Conservation (phyloP, 64 coral and sea anemone genomes). For the Hydrozoanthus tunicans region DNA sequence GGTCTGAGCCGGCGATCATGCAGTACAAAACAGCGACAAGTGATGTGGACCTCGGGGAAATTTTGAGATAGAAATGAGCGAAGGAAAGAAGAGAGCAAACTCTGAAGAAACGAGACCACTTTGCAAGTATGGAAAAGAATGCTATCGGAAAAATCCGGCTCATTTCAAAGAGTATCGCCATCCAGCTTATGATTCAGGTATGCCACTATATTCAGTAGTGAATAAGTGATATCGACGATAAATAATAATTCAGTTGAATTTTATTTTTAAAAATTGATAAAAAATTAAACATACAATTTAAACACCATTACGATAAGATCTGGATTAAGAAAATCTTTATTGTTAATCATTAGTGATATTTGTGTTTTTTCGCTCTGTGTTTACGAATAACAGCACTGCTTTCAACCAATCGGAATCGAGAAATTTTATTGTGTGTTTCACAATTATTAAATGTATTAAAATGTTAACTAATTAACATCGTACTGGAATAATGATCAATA, state of each 20-base stretch:
- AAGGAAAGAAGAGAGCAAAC: conserved; percentile 33
- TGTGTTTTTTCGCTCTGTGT: too few relatives aligned
- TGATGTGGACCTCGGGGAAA: not conserved
- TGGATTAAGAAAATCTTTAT: too few relatives aligned
- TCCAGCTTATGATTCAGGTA: conserved; percentile 61
- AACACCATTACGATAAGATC: too few relatives aligned
- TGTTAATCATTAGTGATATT: too few relatives aligned
- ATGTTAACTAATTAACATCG: too few relatives aligned
- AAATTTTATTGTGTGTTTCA: too few relatives aligned
- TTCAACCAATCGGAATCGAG: too few relatives aligned
- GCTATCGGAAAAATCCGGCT: conserved; percentile 91
- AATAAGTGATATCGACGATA: too few relatives aligned
- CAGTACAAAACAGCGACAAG: conserved; percentile 61
- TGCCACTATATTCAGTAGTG: not conserved
- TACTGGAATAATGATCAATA: too few relatives aligned
- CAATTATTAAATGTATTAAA: too few relatives aligned
- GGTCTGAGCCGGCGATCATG: conserved; percentile 34
- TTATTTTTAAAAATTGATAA: not conserved
- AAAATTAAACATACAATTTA: too few relatives aligned
- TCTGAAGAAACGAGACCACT: conserved; percentile 56
- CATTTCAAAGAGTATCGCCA: conserved; percentile 91
- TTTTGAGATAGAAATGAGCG: conserved; percentile 33
- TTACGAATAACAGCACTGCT: too few relatives aligned
- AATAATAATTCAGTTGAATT: not conserved
- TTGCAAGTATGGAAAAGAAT: conserved; percentile 86